A percentile compares a stretch with the other conserved stretches of the same genome.
These are phyloP conservation scores for Aythya baeri DNA, from an alignment of 2,113 vertebrate genomes.

Conservation along the genomic window DNA sequence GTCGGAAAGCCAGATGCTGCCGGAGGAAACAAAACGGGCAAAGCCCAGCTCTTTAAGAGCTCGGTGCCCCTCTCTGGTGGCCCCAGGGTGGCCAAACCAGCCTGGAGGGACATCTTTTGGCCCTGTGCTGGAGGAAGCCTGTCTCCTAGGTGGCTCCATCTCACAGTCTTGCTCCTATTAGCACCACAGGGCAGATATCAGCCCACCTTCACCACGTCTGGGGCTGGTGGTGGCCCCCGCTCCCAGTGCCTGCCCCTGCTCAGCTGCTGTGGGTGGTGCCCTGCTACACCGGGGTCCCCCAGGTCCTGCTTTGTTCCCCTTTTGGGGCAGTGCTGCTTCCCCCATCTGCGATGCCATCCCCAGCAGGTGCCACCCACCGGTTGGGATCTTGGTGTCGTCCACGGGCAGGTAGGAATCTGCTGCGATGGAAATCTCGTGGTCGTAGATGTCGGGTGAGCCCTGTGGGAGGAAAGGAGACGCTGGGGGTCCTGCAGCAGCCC, in stretches of 20 bases:
- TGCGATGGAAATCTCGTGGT: constrained; percentile 85
- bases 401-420: constrained; percentile 88
- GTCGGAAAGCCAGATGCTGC: background rate
- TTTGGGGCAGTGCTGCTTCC: background rate
- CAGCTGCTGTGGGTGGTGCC: background rate
- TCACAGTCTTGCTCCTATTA: background rate
- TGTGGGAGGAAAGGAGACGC: constrained; percentile 38
- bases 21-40: background rate
- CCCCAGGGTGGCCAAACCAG: background rate
- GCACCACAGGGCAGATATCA: no score
- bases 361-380: constrained; percentile 74
- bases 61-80: background rate
- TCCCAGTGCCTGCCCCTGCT: background rate
- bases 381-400: constrained; percentile 85
- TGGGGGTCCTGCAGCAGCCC: background rate
- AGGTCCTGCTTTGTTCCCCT: background rate
- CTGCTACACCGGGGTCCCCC: background rate
- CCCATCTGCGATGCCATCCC: background rate
- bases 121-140: background rate
- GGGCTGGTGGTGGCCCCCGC: background rate
- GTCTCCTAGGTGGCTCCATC: background rate
- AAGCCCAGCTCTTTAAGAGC: background rate
- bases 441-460: constrained; percentile 84
- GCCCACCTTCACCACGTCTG: background rate
- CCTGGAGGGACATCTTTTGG: background rate